These are phyloP conservation scores for Ciconia maguari DNA, from an alignment of 2,113 vertebrate genomes.

Conservation along the genomic window DNA sequence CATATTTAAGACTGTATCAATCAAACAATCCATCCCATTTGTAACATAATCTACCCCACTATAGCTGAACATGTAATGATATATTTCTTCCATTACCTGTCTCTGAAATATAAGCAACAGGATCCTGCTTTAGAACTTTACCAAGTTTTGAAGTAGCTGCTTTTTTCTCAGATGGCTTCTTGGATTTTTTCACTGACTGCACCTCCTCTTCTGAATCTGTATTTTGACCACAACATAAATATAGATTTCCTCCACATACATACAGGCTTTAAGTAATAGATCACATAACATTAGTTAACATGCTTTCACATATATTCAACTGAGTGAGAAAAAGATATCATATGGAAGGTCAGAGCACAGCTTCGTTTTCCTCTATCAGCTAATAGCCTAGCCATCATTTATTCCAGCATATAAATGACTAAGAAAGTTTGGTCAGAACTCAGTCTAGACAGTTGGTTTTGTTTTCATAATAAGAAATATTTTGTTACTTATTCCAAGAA, in stretches of 20 bases:
- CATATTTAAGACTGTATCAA: background rate
- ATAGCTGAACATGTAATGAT: background rate
- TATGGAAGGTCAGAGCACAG: background rate
- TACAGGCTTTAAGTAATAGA: background rate
- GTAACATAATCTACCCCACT: background rate
- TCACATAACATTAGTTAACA: background rate
- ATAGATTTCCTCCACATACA: background rate
- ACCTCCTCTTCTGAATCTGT: constrained; percentile 85
- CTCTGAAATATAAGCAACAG: constrained; percentile 91
- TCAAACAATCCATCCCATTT: background rate
- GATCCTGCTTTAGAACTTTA: constrained; percentile 76
- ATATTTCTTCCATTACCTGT: constrained; percentile 80
- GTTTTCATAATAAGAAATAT: background rate
- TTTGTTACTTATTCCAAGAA: background rate
- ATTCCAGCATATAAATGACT: background rate
- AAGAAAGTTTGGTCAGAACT: background rate
- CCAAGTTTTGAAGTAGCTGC: constrained; percentile 57
- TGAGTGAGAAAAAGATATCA: background rate
- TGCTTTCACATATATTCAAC: background rate
- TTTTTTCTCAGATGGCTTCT: constrained; percentile 74
- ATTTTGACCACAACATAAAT: constrained; percentile 50
- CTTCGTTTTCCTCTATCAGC: background rate
- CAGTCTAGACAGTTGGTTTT: background rate
- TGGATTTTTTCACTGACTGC: constrained; percentile 71
- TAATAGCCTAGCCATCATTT: background rate